These are phyloP conservation scores for Peromyscus californicus DNA, from an alignment of 2,113 vertebrate genomes.

Conservation along the genomic window DNA sequence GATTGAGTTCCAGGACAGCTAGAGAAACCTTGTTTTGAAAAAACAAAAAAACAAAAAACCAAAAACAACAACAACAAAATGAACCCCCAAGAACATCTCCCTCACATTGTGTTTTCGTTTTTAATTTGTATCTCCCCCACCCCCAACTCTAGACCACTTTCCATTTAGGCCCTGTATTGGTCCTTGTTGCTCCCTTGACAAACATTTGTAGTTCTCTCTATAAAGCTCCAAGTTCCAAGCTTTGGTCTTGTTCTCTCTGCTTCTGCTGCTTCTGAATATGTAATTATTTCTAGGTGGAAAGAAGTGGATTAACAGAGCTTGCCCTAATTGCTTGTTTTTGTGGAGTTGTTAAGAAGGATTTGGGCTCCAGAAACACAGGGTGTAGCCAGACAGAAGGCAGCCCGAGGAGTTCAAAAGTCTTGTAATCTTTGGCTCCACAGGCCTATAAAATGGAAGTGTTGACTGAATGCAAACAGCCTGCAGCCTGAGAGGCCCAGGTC, in stretches of 20 bases:
- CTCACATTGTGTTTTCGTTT: constrained; percentile 5
- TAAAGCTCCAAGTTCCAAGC: neutral
- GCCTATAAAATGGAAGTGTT: constrained; percentile 90
- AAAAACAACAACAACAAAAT: neutral
- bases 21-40: neutral
- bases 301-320: constrained; percentile 73
- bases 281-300: constrained; percentile 67
- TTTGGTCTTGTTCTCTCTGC: constrained; percentile 5
- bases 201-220: neutral
- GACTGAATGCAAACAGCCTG: constrained; percentile 89
- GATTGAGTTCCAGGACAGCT: neutral
- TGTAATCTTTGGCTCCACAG: constrained; percentile 89
- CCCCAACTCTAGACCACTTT: neutral
- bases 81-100: too few relatives aligned
- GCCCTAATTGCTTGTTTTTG: constrained; percentile 81
- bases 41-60: neutral
- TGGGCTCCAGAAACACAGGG: constrained; percentile 88
- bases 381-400: constrained; percentile 90
- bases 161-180: neutral
- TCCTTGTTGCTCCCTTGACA: neutral
- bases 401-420: constrained; percentile 89
- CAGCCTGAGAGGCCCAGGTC: constrained; percentile 72
- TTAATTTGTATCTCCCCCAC: neutral
- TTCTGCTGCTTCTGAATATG: constrained; percentile 36
- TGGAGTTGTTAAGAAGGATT: constrained; percentile 81